Base-by-base conservation (phyloP, 1,140 invertebrate species). In the Leguminivora glycinivorella region DNA sequence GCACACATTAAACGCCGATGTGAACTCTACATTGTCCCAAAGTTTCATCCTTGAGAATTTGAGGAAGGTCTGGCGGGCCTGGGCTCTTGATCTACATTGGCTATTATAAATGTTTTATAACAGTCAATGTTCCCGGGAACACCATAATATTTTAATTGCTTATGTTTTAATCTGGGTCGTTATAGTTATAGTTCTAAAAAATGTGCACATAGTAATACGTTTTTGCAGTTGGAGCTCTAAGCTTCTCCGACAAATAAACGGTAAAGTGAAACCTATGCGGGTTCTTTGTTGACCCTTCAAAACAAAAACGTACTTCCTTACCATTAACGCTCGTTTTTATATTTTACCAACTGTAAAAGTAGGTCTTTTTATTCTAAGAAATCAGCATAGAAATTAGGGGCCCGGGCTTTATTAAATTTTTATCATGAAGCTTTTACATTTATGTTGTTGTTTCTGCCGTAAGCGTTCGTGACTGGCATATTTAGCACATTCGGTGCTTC, bases 321-420 rank as follows among this genome's bases (percentile, higher is more conserved):
- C 5, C 19, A 10, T 52, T 52, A 22, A 52, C 56, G 56, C 56
- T 58, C 4, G 17, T 29, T 29, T 19, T 31, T 12, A 63, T 63
- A 63, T 31, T 63, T 26, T 31, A n/a, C 58, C 25, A 31, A 31
- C 26, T 63, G 58, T 63, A 63, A 63, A 63, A 31, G 56, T 52
- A 58, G 56, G 56, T 56, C 17, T 31, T 56, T 70, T 43, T 70
- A 40, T 40, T 60, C 52, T 31, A 17, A 24, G 56, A 40, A 60
- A 70, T 70, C 68, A 70, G 68, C 68, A 70, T 70, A 70, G 29
- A 31, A 70, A 70, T 70, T 70, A 70, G 68, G 68, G 68, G 56
- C 29, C 29, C 29, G 31, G 31, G 56, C 56, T 70, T 70, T 70
- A 70, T 70, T 70, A 70, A 70, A 60, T 58, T 70, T 70, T 70